Base-by-base conservation (phyloP, 1,140 invertebrate genomes). In the Probaryconus sp. region DNA sequence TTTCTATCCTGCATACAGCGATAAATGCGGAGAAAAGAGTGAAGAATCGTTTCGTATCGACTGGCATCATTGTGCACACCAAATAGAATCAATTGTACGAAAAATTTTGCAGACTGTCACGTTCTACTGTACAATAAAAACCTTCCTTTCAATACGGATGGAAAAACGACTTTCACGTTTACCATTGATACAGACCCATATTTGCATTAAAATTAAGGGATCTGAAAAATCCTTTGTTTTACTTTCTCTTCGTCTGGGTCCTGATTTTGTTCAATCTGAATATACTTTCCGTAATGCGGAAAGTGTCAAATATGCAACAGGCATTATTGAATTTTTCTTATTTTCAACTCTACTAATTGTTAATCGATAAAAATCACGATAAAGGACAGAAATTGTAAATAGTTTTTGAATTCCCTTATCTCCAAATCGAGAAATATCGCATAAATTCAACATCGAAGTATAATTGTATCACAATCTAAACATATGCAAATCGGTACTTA, bases 61-160 rank as follows among this genome's bases (percentile, higher is more conserved):
- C 40, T 50, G 26, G 42, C 38, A 11, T 33, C 47, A 74, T 67
- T 67, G 70, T 68, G 53, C 6, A 28, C 48, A 9, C 33, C 40
- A 68, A 74, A 74, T 74, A 63, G 50, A 68, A 67, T 68, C 70
- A 67, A 67, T 74, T 63, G 61, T 63, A 63, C 50, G 56, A 55
- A 67, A 68, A 67, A 67, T 63, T 63, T 67, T 68, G 70, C 63
- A 67, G 33, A 67, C 50, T 63, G 56, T 68, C 71, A 74, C 56
- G 63, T 74, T 64, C 45, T 13, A 31, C 50, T 56, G 33, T 28
- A 74, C 40, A 68, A 61, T 68, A 37, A 63, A 58, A 74, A 51
- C 10, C 24, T 47, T 24, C 35, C n/a, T 24, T 50, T 68, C 50
- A 67, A 73, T 73, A 67, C 56, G 40, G 47, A 4, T 26, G 2